Conservation (phyloP, 2,888 invertebrate species). For the Atrina japonica region DNA sequence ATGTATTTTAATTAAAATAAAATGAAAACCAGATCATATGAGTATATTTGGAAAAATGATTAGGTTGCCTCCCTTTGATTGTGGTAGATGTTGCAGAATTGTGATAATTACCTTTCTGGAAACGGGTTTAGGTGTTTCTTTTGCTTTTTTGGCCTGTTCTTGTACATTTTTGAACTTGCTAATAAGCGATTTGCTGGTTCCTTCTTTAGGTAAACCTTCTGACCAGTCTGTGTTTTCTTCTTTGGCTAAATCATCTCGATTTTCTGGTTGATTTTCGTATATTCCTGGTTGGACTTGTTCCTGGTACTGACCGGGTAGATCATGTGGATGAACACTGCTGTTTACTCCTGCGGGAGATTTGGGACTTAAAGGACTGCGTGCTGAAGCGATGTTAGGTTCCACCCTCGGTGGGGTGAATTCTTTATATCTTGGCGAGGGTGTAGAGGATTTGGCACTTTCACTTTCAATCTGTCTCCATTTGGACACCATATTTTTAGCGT, state of each 20-base stretch:
- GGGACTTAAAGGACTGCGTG: constrained; percentile 58
- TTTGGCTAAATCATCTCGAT: constrained; percentile 81
- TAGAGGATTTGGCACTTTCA: constrained; percentile 60
- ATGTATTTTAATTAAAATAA: no score
- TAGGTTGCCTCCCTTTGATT: background rate
- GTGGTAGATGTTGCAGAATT: background rate
- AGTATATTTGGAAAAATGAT: no score
- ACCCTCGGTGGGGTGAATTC: constrained; percentile 75
- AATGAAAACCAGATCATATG: no score
- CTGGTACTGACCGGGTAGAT: constrained; percentile 73
- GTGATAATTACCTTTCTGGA: constrained; percentile 63
- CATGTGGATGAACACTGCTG: constrained; percentile 67
- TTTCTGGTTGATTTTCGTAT: constrained; percentile 70
- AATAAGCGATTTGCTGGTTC: constrained; percentile 91
- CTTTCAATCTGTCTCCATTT: constrained; percentile 92
- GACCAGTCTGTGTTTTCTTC: constrained; percentile 76
- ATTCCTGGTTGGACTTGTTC: constrained; percentile 61
- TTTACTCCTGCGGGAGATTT: constrained; percentile 63
- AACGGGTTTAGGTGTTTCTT: constrained; percentile 59
- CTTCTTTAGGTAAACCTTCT: constrained; percentile 81
- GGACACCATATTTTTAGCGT: constrained; percentile 90
- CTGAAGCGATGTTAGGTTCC: constrained; percentile 52
- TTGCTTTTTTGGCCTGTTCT: constrained; percentile 62
- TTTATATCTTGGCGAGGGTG: constrained; percentile 60
- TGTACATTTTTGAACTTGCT: constrained; percentile 93